Evolutionary conservation across 2,113 vertebrate genomes (phyloP).

Genomic region (Sinosuthora webbiana): DNA sequence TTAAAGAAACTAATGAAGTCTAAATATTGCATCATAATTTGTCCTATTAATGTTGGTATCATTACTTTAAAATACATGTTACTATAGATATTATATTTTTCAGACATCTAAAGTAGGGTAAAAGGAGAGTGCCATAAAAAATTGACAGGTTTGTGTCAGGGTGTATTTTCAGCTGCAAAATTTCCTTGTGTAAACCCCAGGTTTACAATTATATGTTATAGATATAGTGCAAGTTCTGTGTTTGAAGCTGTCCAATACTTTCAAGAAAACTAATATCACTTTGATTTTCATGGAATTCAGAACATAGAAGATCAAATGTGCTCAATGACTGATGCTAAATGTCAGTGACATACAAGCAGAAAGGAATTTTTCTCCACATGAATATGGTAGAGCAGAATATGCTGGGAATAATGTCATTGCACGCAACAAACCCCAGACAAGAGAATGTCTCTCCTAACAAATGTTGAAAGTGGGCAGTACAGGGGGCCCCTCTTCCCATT

Average conservation of each 20-base stretch:
- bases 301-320: not conserved
- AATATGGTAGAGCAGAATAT: not conserved
- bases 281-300: not conserved
- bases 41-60: constrained; percentile 18
- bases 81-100: constrained; percentile 15
- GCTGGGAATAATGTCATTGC: not conserved
- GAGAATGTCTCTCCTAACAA: not conserved
- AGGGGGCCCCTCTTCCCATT: not conserved
- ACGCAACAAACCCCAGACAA: not conserved
- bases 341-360: not conserved
- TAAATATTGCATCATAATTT: constrained; percentile 53
- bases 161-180: not conserved
- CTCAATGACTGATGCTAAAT: not conserved
- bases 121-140: not conserved
- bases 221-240: not conserved
- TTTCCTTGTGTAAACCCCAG: not conserved
- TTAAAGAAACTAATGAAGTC: constrained; percentile 40
- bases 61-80: constrained; percentile 18
- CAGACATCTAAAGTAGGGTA: not conserved
- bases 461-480: not conserved
- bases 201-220: not conserved
- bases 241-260: not conserved
- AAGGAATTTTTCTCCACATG: constrained; percentile 1
- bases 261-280: not conserved
- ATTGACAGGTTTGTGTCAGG: not conserved